phyloP scores from a whole-genome alignment of 2,888 invertebrate species.

The Pocota personata region DNA sequence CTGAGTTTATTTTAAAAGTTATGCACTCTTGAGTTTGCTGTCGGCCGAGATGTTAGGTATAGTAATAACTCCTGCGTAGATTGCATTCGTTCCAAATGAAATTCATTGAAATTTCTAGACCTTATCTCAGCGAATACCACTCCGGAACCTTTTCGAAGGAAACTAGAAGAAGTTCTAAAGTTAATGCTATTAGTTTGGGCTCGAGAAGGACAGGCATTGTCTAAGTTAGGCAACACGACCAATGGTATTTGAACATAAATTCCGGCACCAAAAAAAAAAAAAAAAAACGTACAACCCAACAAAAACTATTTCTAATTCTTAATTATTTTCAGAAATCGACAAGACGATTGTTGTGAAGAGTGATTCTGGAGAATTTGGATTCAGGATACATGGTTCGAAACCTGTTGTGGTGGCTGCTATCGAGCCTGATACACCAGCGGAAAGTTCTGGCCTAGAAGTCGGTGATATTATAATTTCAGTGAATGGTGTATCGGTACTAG shows the following conservation, averaged over 20 bases:
- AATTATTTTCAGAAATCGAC: slow-evolving; percentile 89
- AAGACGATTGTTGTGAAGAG: slow-evolving; percentile 93
- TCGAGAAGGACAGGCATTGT: slow-evolving; percentile 88
- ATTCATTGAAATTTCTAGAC: slow-evolving; percentile 75
- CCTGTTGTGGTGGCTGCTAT: slow-evolving; percentile 98
- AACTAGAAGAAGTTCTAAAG: slow-evolving; percentile 91
- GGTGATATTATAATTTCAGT: slow-evolving; percentile 97
- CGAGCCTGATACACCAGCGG: slow-evolving; percentile 96
- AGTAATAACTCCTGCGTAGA: background rate
- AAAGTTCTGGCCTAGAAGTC: slow-evolving; percentile 94
- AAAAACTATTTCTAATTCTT: background rate
- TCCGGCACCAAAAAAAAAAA: background rate
- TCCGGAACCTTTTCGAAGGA: slow-evolving; percentile 84
- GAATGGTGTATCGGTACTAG: slow-evolving; percentile 94
- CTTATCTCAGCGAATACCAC: slow-evolving; percentile 79
- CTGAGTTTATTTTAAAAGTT: slow-evolving; percentile 24
- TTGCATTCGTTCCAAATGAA: background rate
- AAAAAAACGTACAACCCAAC: background rate
- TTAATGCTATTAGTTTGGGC: slow-evolving; percentile 93
- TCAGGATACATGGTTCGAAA: slow-evolving; percentile 96
- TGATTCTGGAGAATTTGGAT: slow-evolving; percentile 95
- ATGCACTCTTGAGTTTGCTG: slow-evolving; percentile 38
- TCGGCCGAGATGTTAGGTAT: slow-evolving; percentile 54
- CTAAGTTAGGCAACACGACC: slow-evolving; percentile 85
- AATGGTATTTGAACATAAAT: slow-evolving; percentile 83